A percentile compares a stretch with the other conserved stretches of the same genome.
Conservation (phyloP, 2,888 invertebrate species). For the Noctuana brunneofusca region DNA sequence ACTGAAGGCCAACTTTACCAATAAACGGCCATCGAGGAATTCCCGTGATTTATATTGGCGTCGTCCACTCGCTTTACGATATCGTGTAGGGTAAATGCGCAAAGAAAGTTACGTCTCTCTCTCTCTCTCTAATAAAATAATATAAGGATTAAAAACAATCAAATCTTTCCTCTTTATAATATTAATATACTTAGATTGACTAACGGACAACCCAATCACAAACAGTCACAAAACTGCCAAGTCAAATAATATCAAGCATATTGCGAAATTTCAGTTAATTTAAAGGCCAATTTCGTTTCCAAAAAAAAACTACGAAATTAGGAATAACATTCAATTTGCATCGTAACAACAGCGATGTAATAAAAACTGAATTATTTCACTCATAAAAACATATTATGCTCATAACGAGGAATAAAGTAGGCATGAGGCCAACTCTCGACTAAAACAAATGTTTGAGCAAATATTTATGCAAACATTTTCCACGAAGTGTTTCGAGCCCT, state of each 20-base stretch:
- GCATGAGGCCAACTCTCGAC: neutral
- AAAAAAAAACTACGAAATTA: neutral
- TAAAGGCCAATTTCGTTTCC: neutral
- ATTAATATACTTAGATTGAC: no score
- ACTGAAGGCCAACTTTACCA: neutral
- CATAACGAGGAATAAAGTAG: conserved; percentile 1
- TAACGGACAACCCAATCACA: no score
- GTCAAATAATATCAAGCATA: neutral
- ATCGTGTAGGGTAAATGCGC: no score
- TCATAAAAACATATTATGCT: conserved; percentile 3
- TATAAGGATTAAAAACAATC: no score
- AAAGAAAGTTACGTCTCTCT: no score
- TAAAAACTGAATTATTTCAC: conserved; percentile 1
- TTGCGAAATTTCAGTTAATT: neutral
- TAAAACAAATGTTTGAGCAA: neutral
- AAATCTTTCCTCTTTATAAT: no score
- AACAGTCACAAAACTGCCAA: neutral
- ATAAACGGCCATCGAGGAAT: neutral
- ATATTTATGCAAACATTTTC: conserved; percentile 2
- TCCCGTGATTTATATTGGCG: neutral
- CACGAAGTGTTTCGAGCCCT: neutral
- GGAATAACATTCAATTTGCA: conserved; percentile 2
- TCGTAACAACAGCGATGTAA: neutral
- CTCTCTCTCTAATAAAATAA: no score
- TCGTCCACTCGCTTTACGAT: neutral